A percentile compares a stretch with the other conserved stretches of the same genome.
phyloP scores from a whole-genome alignment of 2,113 vertebrate genomes.

The Sapayoa aenigma region DNA sequence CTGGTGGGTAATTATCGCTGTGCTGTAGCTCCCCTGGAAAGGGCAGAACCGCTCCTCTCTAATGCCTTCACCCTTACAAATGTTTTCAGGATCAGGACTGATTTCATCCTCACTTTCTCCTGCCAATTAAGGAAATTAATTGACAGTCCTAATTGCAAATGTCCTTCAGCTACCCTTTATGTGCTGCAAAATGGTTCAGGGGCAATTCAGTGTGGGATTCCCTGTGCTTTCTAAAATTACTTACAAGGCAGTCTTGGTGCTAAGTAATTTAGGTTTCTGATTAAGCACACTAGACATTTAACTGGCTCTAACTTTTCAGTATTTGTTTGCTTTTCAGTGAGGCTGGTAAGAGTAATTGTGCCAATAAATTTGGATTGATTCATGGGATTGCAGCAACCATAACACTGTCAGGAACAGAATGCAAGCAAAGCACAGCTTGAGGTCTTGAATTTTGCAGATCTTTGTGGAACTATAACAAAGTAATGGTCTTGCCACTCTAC shows the following conservation, averaged over 20 bases:
- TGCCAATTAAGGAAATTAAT: neutral
- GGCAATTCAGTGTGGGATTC: neutral
- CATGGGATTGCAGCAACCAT: neutral
- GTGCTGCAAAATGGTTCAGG: neutral
- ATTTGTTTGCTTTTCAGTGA: slow-evolving; percentile 32
- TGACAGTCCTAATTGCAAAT: neutral
- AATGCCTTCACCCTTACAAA: neutral
- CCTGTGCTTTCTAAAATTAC: neutral
- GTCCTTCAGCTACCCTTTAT: neutral
- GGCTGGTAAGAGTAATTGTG: neutral
- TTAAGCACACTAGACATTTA: neutral
- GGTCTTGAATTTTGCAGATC: neutral
- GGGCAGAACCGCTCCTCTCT: neutral
- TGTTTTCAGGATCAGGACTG: neutral
- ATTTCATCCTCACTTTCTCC: neutral
- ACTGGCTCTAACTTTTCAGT: slow-evolving; percentile 16
- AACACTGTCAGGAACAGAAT: neutral
- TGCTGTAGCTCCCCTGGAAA: neutral
- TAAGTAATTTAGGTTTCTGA: slow-evolving; percentile 15
- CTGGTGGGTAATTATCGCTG: neutral
- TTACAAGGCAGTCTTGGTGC: neutral
- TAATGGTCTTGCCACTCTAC: neutral
- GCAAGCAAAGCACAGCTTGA: neutral
- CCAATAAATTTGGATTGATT: neutral
- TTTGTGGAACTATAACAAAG: neutral